Evolutionary conservation across 2,888 invertebrate genomes (phyloP), one percentile per base, ranked within the genome.

Genomic region (Meghimatium bilineatum): DNA sequence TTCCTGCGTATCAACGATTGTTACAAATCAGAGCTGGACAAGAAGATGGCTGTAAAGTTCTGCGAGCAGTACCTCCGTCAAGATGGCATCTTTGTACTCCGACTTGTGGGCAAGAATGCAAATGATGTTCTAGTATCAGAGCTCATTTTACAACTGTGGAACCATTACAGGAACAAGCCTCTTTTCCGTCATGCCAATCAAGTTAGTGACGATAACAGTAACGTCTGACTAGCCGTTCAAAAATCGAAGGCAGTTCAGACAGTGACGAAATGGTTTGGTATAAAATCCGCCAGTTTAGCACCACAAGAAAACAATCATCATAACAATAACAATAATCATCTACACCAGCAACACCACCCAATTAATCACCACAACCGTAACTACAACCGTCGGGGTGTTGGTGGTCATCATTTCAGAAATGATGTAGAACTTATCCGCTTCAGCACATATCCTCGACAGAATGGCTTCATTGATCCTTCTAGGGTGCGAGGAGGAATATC

Each of bases 91-190:
- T 93, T 93, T 88, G 92, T 94, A 60, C 87, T 93, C 60, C 88
- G 93, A 79, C 90, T 93, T 60, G 92, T 93, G 32, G 93, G 93
- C 69, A 92, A 93, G 88, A 93, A 93, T 89, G 93, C 93, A 87
- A 93, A 93, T 86, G 93, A 93, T 84, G 92, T 93, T 38, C 89
- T 93, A 52, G 93, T 93, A 81, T 92, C 93, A 0, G 93, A 93
- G 88, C 89, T 93, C 83, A 92, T 93, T 76, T 89, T 92, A 69
- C 91, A 92, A 76, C 87, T 93, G 66, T 93, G 93, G 93, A 91
- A 93, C 82, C 90, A 92, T 85, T 93, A 91, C 85, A 86, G 91
- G 80, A 92, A 91, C 86, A 92, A 92, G 87, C 92, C 92, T 38
- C 86, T 91, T 77, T 91, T 91, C 82, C 90, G 91, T 83, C 91